Conservation (phyloP, 1,140 invertebrate species). For the Sinella curviseta region DNA sequence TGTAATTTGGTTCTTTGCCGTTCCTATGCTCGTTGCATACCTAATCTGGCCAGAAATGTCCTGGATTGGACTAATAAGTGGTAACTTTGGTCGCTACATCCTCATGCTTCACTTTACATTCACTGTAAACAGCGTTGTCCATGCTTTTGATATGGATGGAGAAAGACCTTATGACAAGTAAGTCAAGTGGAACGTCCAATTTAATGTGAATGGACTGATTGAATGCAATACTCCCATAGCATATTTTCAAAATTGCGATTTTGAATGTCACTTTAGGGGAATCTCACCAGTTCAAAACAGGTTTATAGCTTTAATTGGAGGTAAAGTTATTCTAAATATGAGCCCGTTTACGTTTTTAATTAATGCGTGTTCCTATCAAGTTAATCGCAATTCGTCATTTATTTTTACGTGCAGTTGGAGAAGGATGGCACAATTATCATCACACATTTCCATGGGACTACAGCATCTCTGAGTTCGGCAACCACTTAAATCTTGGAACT, state of each 20-base stretch:
- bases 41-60: conserved; percentile 59
- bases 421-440: conserved; percentile 95
- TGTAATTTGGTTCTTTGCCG: conserved; percentile 58
- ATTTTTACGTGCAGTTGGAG: conserved; percentile 59
- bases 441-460: conserved; percentile 96
- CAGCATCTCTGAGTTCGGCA: conserved; percentile 72
- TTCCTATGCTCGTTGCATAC: conserved; percentile 62
- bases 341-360: too few relatives aligned
- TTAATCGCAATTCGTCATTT: too few relatives aligned
- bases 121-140: conserved; percentile 59
- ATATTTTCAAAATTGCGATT: too few relatives aligned
- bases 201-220: conserved; percentile 24
- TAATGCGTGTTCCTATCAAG: too few relatives aligned
- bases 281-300: too few relatives aligned
- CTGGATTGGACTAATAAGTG: conserved; percentile 56
- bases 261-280: too few relatives aligned
- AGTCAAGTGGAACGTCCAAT: too few relatives aligned
- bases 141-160: conserved; percentile 64
- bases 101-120: conserved; percentile 67
- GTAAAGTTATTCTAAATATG: too few relatives aligned
- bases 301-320: neutral
- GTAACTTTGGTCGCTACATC: conserved; percentile 60
- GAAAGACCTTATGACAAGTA: conserved; percentile 63
- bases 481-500: conserved; percentile 65
- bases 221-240: neutral